Base-by-base conservation (phyloP, 2,113 vertebrate species). In the Xiphophorus maculatus region DNA sequence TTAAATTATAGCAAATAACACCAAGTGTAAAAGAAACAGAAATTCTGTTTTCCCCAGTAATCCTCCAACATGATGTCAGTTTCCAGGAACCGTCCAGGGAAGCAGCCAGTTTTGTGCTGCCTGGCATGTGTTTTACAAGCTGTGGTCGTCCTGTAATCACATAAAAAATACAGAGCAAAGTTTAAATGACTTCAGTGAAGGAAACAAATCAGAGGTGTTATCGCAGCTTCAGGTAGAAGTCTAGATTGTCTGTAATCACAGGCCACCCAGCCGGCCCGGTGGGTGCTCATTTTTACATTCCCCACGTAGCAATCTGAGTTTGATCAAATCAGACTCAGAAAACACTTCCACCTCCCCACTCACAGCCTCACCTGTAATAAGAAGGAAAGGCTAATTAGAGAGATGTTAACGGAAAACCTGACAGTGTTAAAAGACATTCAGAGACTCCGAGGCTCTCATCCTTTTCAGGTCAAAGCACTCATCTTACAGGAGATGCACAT, bases 351-450 rank as follows among this genome's bases (percentile, higher is more conserved):
- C 12, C 28, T 13, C 58, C 60, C 60, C 30, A 42, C 74, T 64
- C 48, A 66, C 28, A 28, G 58, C 25, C 30, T 65, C 65, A 81
- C 79, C 76, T 83, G 66, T 63, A 74, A 82, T 78, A 30, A 27
- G 54, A 83, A 72, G 78, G 63, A 79, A 77, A 81, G 74, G 73
- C 62, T 88, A 81, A 91, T 77, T 84, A 76, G 33, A 7, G 71
- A 68, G 67, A 77, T 74, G 0, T 80, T 73, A 10, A 32, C 28
- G 14, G 66, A 6, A 32, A 68, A 33, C 15, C 0, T 51, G 87
- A 81, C 70, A 1, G 62, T 30, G 11, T 44, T 70, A 63, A 68
- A 61, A 71, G 73, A 64, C 80, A 17, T 12, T 2, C 62, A 14
- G 54, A 22, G 76, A 83, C 76, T 71, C 51, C 0, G 32, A 63